These are phyloP conservation scores for Petrocephalus schoutedeni DNA, from an alignment of 2,797 vertebrate species.

Conservation along the genomic window DNA sequence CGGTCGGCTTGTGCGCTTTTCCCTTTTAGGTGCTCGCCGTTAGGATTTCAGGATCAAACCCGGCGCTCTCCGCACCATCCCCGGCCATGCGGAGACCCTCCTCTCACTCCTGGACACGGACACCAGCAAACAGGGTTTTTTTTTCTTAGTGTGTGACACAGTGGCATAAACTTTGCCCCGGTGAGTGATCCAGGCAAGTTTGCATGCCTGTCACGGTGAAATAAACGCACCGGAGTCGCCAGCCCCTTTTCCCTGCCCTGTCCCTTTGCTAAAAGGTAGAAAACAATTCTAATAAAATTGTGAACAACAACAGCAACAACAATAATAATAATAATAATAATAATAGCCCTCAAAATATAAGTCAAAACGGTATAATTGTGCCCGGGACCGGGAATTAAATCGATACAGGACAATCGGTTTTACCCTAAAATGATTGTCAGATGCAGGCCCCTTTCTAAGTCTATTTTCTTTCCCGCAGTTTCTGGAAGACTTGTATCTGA, in stretches of 20 bases:
- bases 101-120: background rate
- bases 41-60: background rate
- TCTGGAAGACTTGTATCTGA: constrained; percentile 47
- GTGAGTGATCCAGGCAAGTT: constrained; percentile 20
- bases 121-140: background rate
- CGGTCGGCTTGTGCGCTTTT: background rate
- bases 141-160: background rate
- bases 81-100: background rate
- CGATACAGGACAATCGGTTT: background rate
- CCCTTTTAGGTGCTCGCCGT: background rate
- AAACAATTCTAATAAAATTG: background rate
- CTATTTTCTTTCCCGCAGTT: constrained; percentile 36
- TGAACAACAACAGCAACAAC: background rate
- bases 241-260: background rate
- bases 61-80: background rate
- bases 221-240: background rate
- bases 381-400: background rate
- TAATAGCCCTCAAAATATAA: background rate
- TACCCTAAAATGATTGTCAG: constrained; percentile 39
- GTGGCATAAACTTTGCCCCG: constrained; percentile 26
- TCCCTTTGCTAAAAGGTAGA: background rate
- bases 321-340: background rate
- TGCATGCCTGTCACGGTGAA: background rate
- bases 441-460: constrained; percentile 31
- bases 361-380: background rate